phyloP scores from a whole-genome alignment of 1,140 invertebrate species.

The Physella acuta region DNA sequence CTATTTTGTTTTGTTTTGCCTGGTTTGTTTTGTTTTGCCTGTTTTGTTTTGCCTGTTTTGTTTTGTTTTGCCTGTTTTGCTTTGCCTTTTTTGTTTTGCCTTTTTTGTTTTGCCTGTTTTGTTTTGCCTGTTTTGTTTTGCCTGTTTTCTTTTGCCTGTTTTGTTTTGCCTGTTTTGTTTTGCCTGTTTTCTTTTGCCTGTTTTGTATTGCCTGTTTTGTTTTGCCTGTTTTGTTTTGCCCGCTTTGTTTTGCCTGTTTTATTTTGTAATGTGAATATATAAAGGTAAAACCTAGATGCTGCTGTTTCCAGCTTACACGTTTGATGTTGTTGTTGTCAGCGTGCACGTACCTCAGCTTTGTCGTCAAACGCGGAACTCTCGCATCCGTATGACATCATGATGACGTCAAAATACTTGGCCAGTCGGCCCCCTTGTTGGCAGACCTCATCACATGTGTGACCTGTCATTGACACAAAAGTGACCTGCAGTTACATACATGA shows the following conservation, averaged over 20 bases:
- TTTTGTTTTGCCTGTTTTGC: too few relatives aligned
- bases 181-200: neutral
- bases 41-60: too few relatives aligned
- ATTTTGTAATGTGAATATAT: neutral
- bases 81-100: too few relatives aligned
- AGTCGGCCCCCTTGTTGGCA: conserved; percentile 34
- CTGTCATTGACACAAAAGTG: too few relatives aligned
- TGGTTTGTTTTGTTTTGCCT: too few relatives aligned
- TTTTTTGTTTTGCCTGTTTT: too few relatives aligned
- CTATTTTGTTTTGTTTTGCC: too few relatives aligned
- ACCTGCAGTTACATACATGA: neutral
- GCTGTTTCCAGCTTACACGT: neutral
- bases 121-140: too few relatives aligned
- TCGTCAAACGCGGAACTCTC: conserved; percentile 27
- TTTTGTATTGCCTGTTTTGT: neutral
- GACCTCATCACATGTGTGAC: conserved; percentile 39
- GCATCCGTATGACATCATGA: conserved; percentile 55
- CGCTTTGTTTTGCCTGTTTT: neutral
- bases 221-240: too few relatives aligned
- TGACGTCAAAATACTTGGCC: conserved; percentile 32
- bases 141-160: too few relatives aligned
- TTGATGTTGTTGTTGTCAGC: neutral
- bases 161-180: too few relatives aligned
- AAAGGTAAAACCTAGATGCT: neutral
- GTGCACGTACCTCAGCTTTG: neutral